Percentiles rank a stretch among this genome's conserved stretches.
phyloP scores from a whole-genome alignment of 1,140 invertebrate genomes.

The Anastatus disparis region DNA sequence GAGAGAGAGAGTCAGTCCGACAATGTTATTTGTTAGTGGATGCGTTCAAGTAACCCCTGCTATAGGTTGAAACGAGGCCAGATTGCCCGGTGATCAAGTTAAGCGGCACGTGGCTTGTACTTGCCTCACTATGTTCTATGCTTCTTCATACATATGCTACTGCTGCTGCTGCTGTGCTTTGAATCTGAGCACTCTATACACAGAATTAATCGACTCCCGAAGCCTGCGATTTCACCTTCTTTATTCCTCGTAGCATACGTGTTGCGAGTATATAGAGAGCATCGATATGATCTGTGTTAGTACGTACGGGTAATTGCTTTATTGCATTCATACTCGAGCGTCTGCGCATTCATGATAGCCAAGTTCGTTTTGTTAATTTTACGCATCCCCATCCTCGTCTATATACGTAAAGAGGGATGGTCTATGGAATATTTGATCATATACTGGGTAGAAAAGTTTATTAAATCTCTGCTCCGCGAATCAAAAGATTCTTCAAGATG shows the following conservation, averaged over 20 bases:
- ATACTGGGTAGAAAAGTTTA: too few species aligned
- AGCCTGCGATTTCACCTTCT: slow-evolving; percentile 15
- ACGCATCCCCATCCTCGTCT: background rate
- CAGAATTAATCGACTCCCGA: slow-evolving; percentile 34
- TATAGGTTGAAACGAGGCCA: slow-evolving; percentile 67
- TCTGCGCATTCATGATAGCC: background rate
- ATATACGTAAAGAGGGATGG: background rate
- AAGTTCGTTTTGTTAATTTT: background rate
- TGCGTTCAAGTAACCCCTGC: slow-evolving; percentile 52
- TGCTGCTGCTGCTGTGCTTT: too few species aligned
- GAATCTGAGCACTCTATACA: too few species aligned
- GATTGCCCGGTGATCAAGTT: slow-evolving; percentile 68
- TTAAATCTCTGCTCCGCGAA: background rate
- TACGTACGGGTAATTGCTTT: slow-evolving; percentile 26
- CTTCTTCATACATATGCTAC: too few species aligned
- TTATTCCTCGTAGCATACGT: background rate
- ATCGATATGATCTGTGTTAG: background rate
- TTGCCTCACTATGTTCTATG: background rate
- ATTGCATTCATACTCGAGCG: slow-evolving; percentile 12
- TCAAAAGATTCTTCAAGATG: slow-evolving; percentile 9
- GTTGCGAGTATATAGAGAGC: background rate
- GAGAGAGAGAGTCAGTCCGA: too few species aligned
- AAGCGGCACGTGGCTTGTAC: slow-evolving; percentile 64
- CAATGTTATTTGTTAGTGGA: slow-evolving; percentile 67
- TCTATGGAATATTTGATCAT: background rate